Conservation (phyloP, 2,888 invertebrate species). For the Stratiomys singularior region DNA sequence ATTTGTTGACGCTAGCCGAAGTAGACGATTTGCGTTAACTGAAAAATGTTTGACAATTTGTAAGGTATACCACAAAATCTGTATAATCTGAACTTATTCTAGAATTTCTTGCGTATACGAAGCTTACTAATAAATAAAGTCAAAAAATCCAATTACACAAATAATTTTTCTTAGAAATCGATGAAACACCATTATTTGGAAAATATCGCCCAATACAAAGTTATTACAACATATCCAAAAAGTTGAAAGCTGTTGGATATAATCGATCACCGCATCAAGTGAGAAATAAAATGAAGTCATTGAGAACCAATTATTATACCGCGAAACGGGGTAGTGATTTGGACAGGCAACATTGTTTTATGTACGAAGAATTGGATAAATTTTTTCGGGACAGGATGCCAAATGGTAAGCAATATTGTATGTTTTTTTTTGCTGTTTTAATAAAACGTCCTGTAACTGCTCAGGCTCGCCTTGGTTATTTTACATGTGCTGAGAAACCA, state of each 20-base stretch:
- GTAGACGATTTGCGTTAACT: too few relatives aligned
- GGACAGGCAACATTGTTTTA: constrained; percentile 19
- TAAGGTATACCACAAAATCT: too few relatives aligned
- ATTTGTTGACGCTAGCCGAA: too few relatives aligned
- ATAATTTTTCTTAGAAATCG: not conserved
- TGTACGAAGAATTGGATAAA: constrained; percentile 32
- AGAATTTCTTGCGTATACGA: too few relatives aligned
- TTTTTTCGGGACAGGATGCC: not conserved
- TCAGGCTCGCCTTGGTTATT: too few relatives aligned
- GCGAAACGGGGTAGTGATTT: not conserved
- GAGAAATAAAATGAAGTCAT: constrained; percentile 12
- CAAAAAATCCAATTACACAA: too few relatives aligned
- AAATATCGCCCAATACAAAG: constrained; percentile 14
- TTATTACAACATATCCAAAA: constrained; percentile 9
- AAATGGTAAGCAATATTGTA: not conserved
- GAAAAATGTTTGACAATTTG: too few relatives aligned
- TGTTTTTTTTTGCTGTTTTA: too few relatives aligned
- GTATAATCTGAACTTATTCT: too few relatives aligned
- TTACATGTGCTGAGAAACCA: too few relatives aligned
- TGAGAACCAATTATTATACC: not conserved
- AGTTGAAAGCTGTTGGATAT: constrained; percentile 14
- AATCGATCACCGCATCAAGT: constrained; percentile 28
- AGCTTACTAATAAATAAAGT: too few relatives aligned
- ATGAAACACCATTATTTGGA: not conserved
- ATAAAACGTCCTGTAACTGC: too few relatives aligned